A percentile compares a stretch with the other conserved stretches of the same genome.
These are phyloP conservation scores for Capreolus pygargus DNA, from an alignment of 2,113 vertebrate species.

Conservation along the genomic window DNA sequence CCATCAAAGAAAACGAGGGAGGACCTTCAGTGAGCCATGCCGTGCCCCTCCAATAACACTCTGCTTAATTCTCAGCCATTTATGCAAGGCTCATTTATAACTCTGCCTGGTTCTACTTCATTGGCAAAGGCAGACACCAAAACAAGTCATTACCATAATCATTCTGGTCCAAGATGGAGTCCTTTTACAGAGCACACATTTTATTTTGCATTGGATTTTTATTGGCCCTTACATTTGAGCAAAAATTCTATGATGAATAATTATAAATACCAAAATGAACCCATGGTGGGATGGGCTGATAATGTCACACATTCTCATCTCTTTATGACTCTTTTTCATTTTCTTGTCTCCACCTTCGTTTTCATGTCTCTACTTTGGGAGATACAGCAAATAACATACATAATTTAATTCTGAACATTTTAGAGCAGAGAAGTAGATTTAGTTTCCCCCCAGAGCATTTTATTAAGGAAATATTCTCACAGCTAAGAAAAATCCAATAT, in stretches of 20 bases:
- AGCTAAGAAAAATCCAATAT: constrained; percentile 62
- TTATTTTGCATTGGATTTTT: neutral
- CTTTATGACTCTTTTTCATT: neutral
- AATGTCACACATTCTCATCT: neutral
- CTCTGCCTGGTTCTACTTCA: constrained; percentile 55
- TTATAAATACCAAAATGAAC: neutral
- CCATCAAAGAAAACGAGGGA: constrained; percentile 47
- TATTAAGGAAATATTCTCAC: constrained; percentile 67
- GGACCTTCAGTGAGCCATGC: constrained; percentile 56
- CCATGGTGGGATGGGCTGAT: neutral
- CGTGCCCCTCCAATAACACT: constrained; percentile 5
- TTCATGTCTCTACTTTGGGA: neutral
- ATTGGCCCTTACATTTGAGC: neutral
- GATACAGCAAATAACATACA: neutral
- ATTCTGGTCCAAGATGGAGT: constrained; percentile 53
- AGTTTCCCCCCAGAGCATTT: constrained; percentile 58
- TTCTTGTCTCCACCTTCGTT: neutral
- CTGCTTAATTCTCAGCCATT: constrained; percentile 55
- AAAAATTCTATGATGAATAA: neutral
- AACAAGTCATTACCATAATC: constrained; percentile 63
- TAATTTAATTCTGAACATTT: constrained; percentile 1
- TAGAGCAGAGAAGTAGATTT: constrained; percentile 3
- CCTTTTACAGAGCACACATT: neutral
- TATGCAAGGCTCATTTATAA: constrained; percentile 58
- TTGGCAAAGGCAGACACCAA: constrained; percentile 61